phyloP scores from a whole-genome alignment of 2,888 invertebrate genomes.

The Alloplasta piceator region DNA sequence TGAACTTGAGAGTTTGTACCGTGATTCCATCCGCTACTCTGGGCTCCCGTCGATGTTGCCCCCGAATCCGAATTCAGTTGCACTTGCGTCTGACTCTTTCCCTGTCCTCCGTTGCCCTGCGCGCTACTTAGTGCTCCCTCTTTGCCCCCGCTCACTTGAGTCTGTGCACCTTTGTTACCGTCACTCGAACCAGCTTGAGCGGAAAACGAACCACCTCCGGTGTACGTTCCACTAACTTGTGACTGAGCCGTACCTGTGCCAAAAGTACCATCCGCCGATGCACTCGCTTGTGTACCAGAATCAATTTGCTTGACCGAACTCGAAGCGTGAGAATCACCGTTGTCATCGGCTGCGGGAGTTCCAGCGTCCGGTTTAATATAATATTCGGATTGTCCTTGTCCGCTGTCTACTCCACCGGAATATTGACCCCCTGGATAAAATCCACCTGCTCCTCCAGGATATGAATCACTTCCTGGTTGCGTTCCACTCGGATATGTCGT shows the following conservation, averaged over 20 bases:
- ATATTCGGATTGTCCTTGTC: constrained; percentile 29
- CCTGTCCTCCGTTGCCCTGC: constrained; percentile 89
- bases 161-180: constrained; percentile 88
- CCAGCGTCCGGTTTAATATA: constrained; percentile 50
- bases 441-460: constrained; percentile 14
- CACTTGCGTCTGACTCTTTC: constrained; percentile 91
- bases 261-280: constrained; percentile 90
- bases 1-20: constrained; percentile 92
- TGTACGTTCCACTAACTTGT: constrained; percentile 92
- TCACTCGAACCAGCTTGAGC: constrained; percentile 93
- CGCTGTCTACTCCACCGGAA: constrained; percentile 57
- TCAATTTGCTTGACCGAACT: constrained; percentile 85
- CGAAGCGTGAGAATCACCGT: constrained; percentile 90
- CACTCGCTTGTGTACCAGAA: constrained; percentile 90
- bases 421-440: constrained; percentile 47
- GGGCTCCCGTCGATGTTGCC: constrained; percentile 90
- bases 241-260: constrained; percentile 91
- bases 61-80: constrained; percentile 91
- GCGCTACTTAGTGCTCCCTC: constrained; percentile 91
- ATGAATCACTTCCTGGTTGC: constrained; percentile 19
- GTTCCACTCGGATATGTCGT: constrained; percentile 50
- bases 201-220: constrained; percentile 91
- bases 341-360: constrained; percentile 83
- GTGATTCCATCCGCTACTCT: constrained; percentile 90
- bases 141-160: constrained; percentile 88